Evolutionary conservation across 2,113 vertebrate genomes (phyloP), one percentile per base, ranked within the genome.

Genomic region (Brevimyrus niger): DNA sequence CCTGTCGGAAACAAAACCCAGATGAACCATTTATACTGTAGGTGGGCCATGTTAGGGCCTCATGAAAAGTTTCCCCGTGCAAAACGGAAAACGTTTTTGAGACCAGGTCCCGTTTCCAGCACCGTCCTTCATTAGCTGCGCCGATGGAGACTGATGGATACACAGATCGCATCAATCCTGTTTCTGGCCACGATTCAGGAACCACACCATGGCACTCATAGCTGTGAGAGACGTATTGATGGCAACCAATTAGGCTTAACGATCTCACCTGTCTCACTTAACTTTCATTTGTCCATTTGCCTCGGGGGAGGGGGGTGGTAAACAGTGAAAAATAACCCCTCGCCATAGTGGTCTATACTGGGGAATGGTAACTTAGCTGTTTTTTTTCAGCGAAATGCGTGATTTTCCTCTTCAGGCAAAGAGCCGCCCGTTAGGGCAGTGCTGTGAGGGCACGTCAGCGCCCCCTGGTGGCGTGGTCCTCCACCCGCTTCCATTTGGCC

Each of bases 241-340:
- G 55, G 31, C 19, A 35, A 15, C 55, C 51, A 53, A 44, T 87
- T 87, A 87, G 50, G 15, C n/a, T 42, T 58, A 87, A 58, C 8
- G 19, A 58, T 27, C 86, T 87, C 50, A 58, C 86, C 50, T 87
- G 86, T 87, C 51, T 58, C 61, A 87, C 53, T 87, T 87, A 61
- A 35, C 31, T 1, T 2, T 55, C 27, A 61, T 38, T 87, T 87
- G 50, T 42, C 31, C 50, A 58, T 50, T 8, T 87, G 35, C 31
- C 51, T 42, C 0, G 10, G 46, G 27, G 23, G 15, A 42, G 19
- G 11, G n/a, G 10, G 17, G 58, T 1, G 61, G n/a, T 76, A 42
- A 76, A 42, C 42, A 23, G 82, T 46, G 38, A 86, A 50, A 27
- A 48, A 27, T 10, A 31, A 80, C 19, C 35, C 35, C 31, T 53